Conservation (phyloP, 2,888 invertebrate genomes). For the Thyatira batis region DNA sequence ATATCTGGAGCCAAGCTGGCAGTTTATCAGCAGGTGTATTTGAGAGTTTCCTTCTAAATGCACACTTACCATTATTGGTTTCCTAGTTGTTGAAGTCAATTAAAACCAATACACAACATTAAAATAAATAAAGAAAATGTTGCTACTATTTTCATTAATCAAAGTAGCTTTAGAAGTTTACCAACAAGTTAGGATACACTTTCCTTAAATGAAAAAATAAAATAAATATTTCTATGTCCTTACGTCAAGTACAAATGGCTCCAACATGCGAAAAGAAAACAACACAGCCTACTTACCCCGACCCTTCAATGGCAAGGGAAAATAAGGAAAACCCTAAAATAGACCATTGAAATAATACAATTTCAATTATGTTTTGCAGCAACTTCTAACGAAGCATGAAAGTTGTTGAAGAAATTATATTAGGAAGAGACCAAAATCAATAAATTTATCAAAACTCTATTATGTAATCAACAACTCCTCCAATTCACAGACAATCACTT, state of each 20-base stretch:
- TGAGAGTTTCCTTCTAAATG: too few species aligned
- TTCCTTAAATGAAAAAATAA: background rate
- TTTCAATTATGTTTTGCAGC: background rate
- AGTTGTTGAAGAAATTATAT: background rate
- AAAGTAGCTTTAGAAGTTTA: background rate
- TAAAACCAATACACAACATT: background rate
- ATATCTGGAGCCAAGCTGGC: too few species aligned
- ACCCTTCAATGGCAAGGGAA: background rate
- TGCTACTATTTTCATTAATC: background rate
- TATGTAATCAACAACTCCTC: too few species aligned
- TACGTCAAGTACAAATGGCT: slow-evolving; percentile 10
- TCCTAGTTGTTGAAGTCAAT: too few species aligned
- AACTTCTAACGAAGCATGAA: background rate
- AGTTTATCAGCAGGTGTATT: too few species aligned
- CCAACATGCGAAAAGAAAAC: slow-evolving; percentile 8
- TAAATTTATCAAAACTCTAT: too few species aligned
- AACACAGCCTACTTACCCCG: background rate
- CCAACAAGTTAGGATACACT: background rate
- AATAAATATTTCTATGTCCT: background rate
- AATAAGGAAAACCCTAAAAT: background rate
- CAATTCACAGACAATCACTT: too few species aligned
- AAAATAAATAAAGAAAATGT: background rate
- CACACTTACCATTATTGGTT: too few species aligned
- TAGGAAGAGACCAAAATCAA: background rate
- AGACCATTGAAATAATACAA: background rate